Conservation (phyloP, 2,797 vertebrate genomes). For the Myripristis murdjan region DNA sequence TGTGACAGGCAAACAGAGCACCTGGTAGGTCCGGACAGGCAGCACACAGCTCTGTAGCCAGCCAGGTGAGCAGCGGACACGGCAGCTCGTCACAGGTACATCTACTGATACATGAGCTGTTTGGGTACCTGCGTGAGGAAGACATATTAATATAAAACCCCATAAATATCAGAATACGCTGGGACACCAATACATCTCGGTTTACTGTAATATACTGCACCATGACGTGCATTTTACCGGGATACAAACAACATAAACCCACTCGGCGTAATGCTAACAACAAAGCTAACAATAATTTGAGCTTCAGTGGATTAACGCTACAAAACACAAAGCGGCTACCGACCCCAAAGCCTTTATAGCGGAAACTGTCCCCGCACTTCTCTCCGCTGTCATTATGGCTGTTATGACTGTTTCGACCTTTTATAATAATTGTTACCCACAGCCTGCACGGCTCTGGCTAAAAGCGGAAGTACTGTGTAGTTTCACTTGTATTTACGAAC, state of each 20-base stretch:
- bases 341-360: slow-evolving; percentile 80
- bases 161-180: no score
- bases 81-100: slow-evolving; percentile 86
- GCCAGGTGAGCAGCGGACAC: slow-evolving; percentile 83
- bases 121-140: slow-evolving; percentile 74
- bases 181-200: no score
- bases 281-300: background rate
- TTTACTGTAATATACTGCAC: no score
- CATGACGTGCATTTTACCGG: background rate
- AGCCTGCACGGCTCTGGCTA: no score
- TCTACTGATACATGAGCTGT: slow-evolving; percentile 57
- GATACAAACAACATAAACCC: background rate
- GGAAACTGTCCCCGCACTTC: slow-evolving; percentile 52
- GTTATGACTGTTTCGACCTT: no score
- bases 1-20: no score
- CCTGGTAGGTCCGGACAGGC: slow-evolving; percentile 70
- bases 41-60: slow-evolving; percentile 68
- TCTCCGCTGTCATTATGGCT: slow-evolving; percentile 65
- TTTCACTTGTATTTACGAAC: slow-evolving; percentile 23
- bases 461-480: background rate
- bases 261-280: background rate
- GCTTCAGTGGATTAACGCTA: background rate
- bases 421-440: no score
- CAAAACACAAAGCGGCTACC: slow-evolving; percentile 27
- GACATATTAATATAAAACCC: no score